phyloP scores from a whole-genome alignment of 2,797 vertebrate species.

The Artibeus jamaicensis region DNA sequence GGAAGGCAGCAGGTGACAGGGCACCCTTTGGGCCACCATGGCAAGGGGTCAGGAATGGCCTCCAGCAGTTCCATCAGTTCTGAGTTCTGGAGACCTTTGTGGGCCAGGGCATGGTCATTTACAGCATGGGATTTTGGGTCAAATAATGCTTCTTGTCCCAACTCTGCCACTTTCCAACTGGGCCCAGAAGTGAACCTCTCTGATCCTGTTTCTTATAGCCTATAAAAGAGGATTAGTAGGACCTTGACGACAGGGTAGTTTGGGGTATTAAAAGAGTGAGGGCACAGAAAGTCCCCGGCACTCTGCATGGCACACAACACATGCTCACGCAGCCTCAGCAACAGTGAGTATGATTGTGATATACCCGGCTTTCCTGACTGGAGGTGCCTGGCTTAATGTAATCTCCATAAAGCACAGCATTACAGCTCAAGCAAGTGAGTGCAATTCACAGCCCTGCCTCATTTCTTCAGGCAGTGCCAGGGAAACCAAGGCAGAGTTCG shows the following conservation, averaged over 20 bases:
- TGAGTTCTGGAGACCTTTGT: neutral
- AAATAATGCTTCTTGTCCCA: neutral
- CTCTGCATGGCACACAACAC: neutral
- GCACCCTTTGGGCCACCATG: too few relatives aligned
- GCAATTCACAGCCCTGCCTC: slow-evolving; percentile 2
- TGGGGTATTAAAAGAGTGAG: neutral
- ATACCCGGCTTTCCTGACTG: neutral
- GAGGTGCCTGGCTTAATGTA: neutral
- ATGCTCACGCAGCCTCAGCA: neutral
- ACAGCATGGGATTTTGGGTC: neutral
- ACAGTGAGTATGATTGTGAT: neutral
- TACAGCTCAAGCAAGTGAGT: neutral
- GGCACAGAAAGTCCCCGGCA: neutral
- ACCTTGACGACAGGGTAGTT: neutral
- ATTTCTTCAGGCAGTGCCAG: slow-evolving; percentile 49
- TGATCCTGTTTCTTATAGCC: neutral
- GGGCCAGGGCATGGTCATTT: neutral
- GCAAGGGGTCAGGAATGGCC: neutral
- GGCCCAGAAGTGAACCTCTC: neutral
- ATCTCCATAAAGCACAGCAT: slow-evolving; percentile 43
- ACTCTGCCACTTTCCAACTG: neutral
- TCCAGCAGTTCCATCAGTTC: neutral
- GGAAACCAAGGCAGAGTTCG: slow-evolving; percentile 66
- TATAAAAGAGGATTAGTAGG: neutral
- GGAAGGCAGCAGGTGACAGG: neutral